Conservation (phyloP, 1,140 invertebrate genomes). For the Colletes gigas region DNA sequence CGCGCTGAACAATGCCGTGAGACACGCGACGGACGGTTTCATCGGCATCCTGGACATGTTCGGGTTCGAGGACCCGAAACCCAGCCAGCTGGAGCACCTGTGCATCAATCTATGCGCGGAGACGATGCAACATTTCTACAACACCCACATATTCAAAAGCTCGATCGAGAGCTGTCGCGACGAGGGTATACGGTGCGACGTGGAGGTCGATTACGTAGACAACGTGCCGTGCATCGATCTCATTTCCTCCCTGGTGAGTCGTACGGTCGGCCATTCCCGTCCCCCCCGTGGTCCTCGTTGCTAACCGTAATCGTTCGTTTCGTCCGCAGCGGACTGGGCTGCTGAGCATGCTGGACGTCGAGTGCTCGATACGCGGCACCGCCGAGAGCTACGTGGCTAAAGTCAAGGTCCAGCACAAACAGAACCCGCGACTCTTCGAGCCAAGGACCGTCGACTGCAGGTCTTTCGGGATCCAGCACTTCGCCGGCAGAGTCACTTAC, state of each 20-base stretch:
- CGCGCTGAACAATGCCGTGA: slow-evolving; percentile 93
- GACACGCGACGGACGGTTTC: slow-evolving; percentile 96
- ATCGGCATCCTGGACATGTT: slow-evolving; percentile 98
- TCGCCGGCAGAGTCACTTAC: slow-evolving; percentile 93
- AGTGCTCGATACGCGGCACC: slow-evolving; percentile 92
- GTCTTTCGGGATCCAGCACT: slow-evolving; percentile 96
- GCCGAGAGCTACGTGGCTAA: slow-evolving; percentile 94
- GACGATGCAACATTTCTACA: slow-evolving; percentile 98
- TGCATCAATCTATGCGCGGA: slow-evolving; percentile 98
- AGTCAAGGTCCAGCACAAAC: slow-evolving; percentile 91
- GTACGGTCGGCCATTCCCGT: no score
- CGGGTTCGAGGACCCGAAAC: slow-evolving; percentile 95
- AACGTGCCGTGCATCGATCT: slow-evolving; percentile 98
- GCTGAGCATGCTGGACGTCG: slow-evolving; percentile 95
- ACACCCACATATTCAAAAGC: slow-evolving; percentile 97
- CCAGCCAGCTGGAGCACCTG: slow-evolving; percentile 94
- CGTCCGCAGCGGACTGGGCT: slow-evolving; percentile 89
- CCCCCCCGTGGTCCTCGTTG: not conserved
- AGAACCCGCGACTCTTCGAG: slow-evolving; percentile 88
- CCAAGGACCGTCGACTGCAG: slow-evolving; percentile 88
- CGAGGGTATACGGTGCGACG: slow-evolving; percentile 94
- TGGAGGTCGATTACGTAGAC: slow-evolving; percentile 96
- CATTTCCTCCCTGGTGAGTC: slow-evolving; percentile 91
- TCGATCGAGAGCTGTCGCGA: slow-evolving; percentile 96
- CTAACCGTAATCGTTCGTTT: slow-evolving; percentile 17